Evolutionary conservation across 2,113 vertebrate genomes (phyloP), one percentile per base, ranked within the genome.

Genomic region (Monopterus albus): DNA sequence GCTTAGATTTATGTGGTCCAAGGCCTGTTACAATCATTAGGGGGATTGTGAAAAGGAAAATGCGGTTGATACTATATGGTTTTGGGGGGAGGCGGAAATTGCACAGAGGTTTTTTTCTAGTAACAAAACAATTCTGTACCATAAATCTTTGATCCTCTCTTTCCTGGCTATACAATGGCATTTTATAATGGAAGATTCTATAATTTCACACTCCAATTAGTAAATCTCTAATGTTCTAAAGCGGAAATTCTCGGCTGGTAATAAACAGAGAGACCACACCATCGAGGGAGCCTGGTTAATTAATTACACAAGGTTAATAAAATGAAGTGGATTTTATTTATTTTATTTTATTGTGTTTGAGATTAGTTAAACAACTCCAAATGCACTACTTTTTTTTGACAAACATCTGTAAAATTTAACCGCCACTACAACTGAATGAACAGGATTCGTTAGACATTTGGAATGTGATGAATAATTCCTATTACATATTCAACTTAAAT

Each of bases 131-230:
- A 73, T 91, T 88, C 81, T 86, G 29, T 79, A 78, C 45, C 56
- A 87, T 91, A 88, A 86, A 85, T 90, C 87, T 89, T 85, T 87
- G 79, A 85, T 87, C 75, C 58, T 84, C 63, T 79, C 74, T 53
- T 86, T 33, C 59, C 57, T 83, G 39, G 88, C 85, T 91, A 79
- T 72, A 78, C 83, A 68, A 61, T 72, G 62, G 78, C 82, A 65
- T 79, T 89, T 83, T 69, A 40, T 69, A 81, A 80, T 73, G 63
- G 53, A 81, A 65, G 74, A 77, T 60, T 71, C 75, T 64, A 57
- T 81, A 65, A 89, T 88, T 89, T 90, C 90, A 88, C 85, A 83
- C 78, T 81, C 80, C 81, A 90, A 91, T 91, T 89, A 91, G 82
- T 85, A 85, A 82, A 91, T 88, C 79, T 79, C 68, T 58, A 36